Base-by-base conservation (phyloP, 2,797 vertebrate species). In the Kryptopterus vitreolus region DNA sequence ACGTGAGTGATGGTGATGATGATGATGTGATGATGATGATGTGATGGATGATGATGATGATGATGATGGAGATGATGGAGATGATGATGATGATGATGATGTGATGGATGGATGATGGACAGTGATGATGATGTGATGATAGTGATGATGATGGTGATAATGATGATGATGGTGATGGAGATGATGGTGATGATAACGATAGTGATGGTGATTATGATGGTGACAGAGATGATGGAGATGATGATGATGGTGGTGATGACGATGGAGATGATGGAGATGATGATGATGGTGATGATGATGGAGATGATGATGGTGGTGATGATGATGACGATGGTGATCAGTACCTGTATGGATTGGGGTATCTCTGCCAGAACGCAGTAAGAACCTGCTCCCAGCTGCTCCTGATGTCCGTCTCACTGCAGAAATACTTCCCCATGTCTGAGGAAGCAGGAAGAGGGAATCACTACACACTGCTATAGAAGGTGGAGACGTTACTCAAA, bases 281-380 rank as follows among this genome's bases (percentile, higher is more conserved):
- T 71, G 24, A 5, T n/a, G 22, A 57, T 1, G 8, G 35, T 7
- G 48, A 22, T 48, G 24, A 26, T 68, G 1, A n/a, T n/a, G n/a
- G n/a, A n/a, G n/a, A n/a, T n/a, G n/a, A n/a, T n/a, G 20, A 24
- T 13, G 52, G 11, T 71, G 24, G 6, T n/a, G 22, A 57, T 1
- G 8, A 35, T 7, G 48, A 22, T 48, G 24, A 26, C 48, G 1
- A 5, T 46, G 55, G 13, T n/a, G 58, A 16, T 65, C 29, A n/a
- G 24, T 77, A 89, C 89, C 90, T 91, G 82, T 79, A 88, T 1
- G 87, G 88, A 74, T 91, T 92, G 0, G 89, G 91, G 80, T 90
- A 92, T 22, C 90, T 86, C 72, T 89, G 91, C 91, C 91, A 92
- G 85, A 90, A 90, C 1, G 91, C 91, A 0, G 69, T 46, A 3